Conservation (phyloP, 2,113 vertebrate species). For the Pygoscelis adeliae region DNA sequence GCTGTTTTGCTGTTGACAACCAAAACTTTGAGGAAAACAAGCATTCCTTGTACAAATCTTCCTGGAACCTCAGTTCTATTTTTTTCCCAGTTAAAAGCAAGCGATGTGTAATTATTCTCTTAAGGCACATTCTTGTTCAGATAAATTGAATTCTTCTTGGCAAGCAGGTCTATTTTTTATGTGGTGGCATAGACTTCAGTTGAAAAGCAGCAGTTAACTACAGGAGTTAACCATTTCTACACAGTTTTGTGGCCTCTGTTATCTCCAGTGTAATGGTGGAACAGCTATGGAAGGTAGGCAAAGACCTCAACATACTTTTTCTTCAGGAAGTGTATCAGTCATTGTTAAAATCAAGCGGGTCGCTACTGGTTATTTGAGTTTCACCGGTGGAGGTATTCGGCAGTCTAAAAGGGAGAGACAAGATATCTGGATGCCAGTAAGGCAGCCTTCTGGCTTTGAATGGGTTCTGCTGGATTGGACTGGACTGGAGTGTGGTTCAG, state of each 20-base stretch:
- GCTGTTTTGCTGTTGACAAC: background rate
- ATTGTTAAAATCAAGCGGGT: background rate
- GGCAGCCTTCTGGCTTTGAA: background rate
- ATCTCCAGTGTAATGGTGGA: background rate
- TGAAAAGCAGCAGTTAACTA: background rate
- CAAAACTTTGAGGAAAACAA: background rate
- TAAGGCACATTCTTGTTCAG: background rate
- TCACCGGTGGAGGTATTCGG: fast-evolving
- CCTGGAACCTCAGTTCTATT: background rate
- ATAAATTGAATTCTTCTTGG: background rate
- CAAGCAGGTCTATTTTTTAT: background rate
- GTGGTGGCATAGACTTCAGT: background rate
- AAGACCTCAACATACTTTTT: background rate
- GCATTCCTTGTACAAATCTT: background rate
- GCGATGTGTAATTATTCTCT: background rate
- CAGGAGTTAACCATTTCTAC: background rate
- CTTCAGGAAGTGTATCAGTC: background rate
- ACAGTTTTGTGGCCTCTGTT: background rate
- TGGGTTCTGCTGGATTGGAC: background rate
- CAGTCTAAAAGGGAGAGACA: background rate
- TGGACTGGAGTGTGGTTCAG: background rate
- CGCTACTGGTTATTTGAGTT: background rate
- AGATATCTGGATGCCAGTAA: background rate
- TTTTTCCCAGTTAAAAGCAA: background rate
- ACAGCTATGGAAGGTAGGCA: background rate